Evolutionary conservation across 1,140 invertebrate genomes (phyloP).

Genomic region (Odontomachus brunneus): DNA sequence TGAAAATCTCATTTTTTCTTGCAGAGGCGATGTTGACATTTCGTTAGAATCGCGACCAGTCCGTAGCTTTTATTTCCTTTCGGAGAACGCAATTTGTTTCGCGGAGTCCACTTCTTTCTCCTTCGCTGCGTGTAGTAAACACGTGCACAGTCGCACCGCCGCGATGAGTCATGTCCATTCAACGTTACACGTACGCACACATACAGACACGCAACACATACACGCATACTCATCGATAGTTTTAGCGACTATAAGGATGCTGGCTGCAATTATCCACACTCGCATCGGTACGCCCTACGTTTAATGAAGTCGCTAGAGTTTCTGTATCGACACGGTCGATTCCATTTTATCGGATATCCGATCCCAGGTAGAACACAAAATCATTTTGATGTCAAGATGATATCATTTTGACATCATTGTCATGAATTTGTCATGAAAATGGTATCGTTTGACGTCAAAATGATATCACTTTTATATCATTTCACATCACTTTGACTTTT

Average conservation of each 20-base stretch:
- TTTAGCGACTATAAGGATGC: slow-evolving; percentile 8
- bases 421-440: too few relatives aligned
- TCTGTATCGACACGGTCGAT: background rate
- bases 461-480: too few relatives aligned
- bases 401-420: too few relatives aligned
- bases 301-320: background rate
- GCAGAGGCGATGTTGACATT: slow-evolving; percentile 1
- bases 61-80: slow-evolving; percentile 19
- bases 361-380: too few relatives aligned
- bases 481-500: too few relatives aligned
- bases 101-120: slow-evolving; percentile 7
- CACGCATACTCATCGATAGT: background rate
- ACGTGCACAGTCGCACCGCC: slow-evolving; percentile 56
- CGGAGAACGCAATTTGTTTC: slow-evolving; percentile 56
- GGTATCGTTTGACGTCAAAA: too few relatives aligned
- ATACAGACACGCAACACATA: background rate
- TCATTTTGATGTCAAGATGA: too few relatives aligned
- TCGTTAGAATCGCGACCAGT: background rate
- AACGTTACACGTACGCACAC: slow-evolving; percentile 26
- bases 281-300: background rate
- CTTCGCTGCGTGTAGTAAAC: slow-evolving; percentile 48
- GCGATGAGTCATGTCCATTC: slow-evolving; percentile 69
- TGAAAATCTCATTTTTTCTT: background rate
- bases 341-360: too few relatives aligned
- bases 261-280: slow-evolving; percentile 24